Evolutionary conservation across 2,888 invertebrate species (phyloP).

Genomic region (Mechanitis messenoides): DNA sequence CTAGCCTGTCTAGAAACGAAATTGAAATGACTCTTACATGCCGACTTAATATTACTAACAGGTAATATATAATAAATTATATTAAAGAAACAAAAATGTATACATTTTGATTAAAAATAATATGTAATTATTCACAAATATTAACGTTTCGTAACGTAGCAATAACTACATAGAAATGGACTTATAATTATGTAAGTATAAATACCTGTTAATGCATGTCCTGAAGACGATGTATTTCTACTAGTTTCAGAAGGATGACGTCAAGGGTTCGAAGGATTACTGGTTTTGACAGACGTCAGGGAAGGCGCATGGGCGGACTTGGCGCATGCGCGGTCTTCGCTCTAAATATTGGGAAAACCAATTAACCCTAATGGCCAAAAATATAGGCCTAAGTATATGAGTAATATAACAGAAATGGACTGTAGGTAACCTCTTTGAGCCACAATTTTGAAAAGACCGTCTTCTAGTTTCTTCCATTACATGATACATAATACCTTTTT

Average conservation of each 20-base stretch:
- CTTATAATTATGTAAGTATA: not conserved
- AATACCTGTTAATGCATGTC: constrained; percentile 52
- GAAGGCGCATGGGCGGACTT: constrained; percentile 41
- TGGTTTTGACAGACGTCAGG: constrained; percentile 62
- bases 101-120: not conserved
- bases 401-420: too few species aligned
- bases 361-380: too few species aligned
- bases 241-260: constrained; percentile 46
- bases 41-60: not conserved
- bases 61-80: not conserved
- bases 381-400: too few species aligned
- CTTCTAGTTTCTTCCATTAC: too few species aligned
- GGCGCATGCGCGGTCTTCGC: constrained; percentile 46
- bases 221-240: constrained; percentile 37
- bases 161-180: not conserved
- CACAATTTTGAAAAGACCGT: too few species aligned
- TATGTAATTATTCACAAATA: too few species aligned
- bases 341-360: too few species aligned
- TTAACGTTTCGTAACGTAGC: too few species aligned
- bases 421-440: too few species aligned
- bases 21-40: not conserved
- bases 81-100: not conserved
- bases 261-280: constrained; percentile 42
- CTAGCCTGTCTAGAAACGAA: not conserved
- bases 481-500: too few species aligned